phyloP scores from a whole-genome alignment of 2,113 vertebrate species.

The Pterocles orientalis region DNA sequence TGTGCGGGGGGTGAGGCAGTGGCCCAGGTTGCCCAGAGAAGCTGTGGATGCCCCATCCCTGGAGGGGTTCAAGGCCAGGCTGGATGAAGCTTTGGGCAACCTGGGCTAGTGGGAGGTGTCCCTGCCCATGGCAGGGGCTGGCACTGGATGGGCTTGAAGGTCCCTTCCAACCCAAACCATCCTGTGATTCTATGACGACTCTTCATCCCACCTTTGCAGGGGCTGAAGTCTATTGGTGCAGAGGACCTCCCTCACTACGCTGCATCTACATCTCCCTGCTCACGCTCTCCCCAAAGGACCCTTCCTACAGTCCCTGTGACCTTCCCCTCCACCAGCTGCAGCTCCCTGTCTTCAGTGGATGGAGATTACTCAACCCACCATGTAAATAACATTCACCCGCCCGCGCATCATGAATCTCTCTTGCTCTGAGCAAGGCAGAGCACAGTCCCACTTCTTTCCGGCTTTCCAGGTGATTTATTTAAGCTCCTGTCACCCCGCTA shows the following conservation, averaged over 20 bases:
- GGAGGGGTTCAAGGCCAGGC: too few relatives aligned
- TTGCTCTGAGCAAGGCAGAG: not conserved
- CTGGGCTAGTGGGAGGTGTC: too few relatives aligned
- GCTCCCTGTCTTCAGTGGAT: not conserved
- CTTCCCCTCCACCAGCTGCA: not conserved
- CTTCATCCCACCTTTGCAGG: not conserved
- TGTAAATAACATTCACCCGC: rapidly evolving
- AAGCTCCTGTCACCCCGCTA: not conserved
- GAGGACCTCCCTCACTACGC: not conserved
- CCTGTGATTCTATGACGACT: not conserved
- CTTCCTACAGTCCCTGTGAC: rapidly evolving
- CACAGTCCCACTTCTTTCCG: not conserved
- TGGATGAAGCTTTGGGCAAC: too few relatives aligned
- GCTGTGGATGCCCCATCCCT: too few relatives aligned
- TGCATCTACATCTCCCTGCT: not conserved
- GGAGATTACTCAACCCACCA: rapidly evolving
- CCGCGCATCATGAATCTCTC: not conserved
- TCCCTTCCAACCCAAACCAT: too few relatives aligned
- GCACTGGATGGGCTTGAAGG: too few relatives aligned
- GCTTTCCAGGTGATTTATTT: not conserved
- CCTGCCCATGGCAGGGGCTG: too few relatives aligned
- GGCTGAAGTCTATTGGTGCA: not conserved
- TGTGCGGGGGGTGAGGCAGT: too few relatives aligned
- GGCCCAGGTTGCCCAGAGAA: too few relatives aligned
- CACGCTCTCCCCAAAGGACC: not conserved